Evolutionary conservation across 2,797 vertebrate species (phyloP).

Genomic region (Mormyrus hasselquistii): DNA sequence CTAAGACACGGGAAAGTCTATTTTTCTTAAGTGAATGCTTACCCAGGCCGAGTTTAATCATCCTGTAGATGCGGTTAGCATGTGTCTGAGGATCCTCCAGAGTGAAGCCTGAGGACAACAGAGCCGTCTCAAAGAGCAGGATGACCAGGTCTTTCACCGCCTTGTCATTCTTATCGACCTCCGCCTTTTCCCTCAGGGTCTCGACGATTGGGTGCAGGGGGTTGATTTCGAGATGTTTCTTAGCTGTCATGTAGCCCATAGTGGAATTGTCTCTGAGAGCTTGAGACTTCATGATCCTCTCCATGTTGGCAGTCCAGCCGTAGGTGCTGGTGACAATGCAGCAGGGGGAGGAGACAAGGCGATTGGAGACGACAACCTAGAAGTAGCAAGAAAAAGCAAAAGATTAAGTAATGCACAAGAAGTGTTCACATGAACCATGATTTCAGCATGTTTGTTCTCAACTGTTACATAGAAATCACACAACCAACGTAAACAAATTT

Average conservation of each 20-base stretch:
- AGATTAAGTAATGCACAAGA: constrained; percentile 25
- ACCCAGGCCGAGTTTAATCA: constrained; percentile 75
- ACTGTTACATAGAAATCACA: neutral
- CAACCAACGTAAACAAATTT: constrained; percentile 35
- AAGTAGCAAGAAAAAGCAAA: constrained; percentile 8
- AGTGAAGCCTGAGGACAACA: constrained; percentile 69
- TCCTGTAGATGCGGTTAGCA: constrained; percentile 71
- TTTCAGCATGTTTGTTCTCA: neutral
- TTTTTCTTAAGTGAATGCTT: constrained; percentile 27
- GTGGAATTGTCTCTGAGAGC: constrained; percentile 70
- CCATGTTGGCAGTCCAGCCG: constrained; percentile 66
- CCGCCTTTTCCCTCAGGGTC: constrained; percentile 69
- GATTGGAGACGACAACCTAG: constrained; percentile 84
- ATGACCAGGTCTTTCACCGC: constrained; percentile 75
- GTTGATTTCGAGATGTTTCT: constrained; percentile 72
- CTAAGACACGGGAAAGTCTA: neutral
- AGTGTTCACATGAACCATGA: neutral
- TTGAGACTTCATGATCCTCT: constrained; percentile 74
- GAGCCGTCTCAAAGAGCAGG: constrained; percentile 63
- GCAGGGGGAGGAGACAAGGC: constrained; percentile 85
- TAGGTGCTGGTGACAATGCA: constrained; percentile 90
- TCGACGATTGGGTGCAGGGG: constrained; percentile 74
- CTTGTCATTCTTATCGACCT: constrained; percentile 74
- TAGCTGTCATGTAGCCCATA: constrained; percentile 76
- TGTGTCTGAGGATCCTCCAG: constrained; percentile 73